Conservation (phyloP, 2,113 vertebrate genomes). For the zebrafish (Danio rerio) region DNA sequence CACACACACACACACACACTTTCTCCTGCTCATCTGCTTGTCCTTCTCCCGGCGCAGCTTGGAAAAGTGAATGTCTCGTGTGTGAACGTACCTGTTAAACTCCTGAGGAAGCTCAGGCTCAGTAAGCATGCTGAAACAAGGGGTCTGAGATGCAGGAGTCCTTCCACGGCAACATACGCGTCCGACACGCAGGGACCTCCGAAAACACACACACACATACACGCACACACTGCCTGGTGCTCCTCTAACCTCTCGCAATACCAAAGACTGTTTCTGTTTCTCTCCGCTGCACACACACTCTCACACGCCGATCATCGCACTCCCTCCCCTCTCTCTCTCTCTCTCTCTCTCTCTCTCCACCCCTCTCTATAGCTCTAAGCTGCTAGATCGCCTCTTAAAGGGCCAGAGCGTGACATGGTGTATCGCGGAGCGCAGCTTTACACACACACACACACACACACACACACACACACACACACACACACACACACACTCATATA, state of each 20-base stretch:
- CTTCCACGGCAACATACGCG: constrained; percentile 90
- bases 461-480: constrained; percentile 58
- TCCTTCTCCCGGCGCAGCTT: constrained; percentile 40
- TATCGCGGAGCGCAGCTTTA: constrained; percentile 23
- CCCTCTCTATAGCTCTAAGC: constrained; percentile 76
- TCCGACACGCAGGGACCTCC: constrained; percentile 78
- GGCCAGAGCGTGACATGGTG: constrained; percentile 77
- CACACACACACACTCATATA: constrained; percentile 51
- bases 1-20: constrained; percentile 35
- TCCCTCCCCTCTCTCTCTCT: constrained; percentile 58
- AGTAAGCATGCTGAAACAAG: constrained; percentile 96
- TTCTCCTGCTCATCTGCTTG: constrained; percentile 32
- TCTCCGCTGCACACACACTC: constrained; percentile 62
- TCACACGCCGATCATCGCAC: constrained; percentile 69
- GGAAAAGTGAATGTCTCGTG: constrained; percentile 33
- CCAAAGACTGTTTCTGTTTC: constrained; percentile 75
- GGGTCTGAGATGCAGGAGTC: constrained; percentile 76
- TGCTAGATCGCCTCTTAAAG: constrained; percentile 92
- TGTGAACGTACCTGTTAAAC: constrained; percentile 93
- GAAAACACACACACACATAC: constrained; percentile 76
- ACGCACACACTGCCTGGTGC: constrained; percentile 78
- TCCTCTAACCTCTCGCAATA: constrained; percentile 90
- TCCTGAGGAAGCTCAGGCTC: constrained; percentile 98
- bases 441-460: constrained; percentile 55
- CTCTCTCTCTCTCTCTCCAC: constrained; percentile 69